Conservation (phyloP, 2,888 invertebrate genomes). For the Sarcophaga caerulescens region DNA sequence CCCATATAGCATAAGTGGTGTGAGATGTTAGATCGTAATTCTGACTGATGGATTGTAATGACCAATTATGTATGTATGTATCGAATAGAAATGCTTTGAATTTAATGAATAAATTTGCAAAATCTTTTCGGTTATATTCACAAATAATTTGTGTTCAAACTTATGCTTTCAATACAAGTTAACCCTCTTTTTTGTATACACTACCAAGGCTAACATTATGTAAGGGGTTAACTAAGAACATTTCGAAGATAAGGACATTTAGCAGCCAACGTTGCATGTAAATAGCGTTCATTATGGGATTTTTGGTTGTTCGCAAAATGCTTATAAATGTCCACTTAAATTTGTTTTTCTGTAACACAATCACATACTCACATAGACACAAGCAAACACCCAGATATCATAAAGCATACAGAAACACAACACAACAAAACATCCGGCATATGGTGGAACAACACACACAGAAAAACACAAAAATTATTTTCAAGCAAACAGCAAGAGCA, state of each 20-base stretch:
- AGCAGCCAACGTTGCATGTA: conserved; percentile 16
- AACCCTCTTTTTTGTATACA: too few species aligned
- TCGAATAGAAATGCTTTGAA: too few species aligned
- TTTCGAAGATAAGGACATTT: conserved; percentile 1
- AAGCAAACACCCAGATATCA: background rate
- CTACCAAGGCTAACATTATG: too few species aligned
- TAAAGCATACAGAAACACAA: background rate
- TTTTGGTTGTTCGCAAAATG: conserved; percentile 29
- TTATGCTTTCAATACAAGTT: too few species aligned
- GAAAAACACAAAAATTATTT: background rate
- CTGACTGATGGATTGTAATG: too few species aligned
- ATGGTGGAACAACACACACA: background rate
- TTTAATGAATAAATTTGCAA: too few species aligned
- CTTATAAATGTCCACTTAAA: conserved; percentile 42
- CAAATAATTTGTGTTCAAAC: too few species aligned
- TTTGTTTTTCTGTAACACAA: background rate
- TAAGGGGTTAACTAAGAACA: background rate
- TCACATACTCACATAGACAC: background rate
- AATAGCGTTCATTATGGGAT: background rate
- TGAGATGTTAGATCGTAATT: too few species aligned
- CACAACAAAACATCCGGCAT: background rate
- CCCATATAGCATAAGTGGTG: too few species aligned
- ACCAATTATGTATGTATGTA: too few species aligned
- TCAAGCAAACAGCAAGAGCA: background rate
- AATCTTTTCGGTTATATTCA: too few species aligned